These are phyloP conservation scores for Apocheima hispidaria DNA, from an alignment of 2,888 invertebrate genomes.

Conservation along the genomic window DNA sequence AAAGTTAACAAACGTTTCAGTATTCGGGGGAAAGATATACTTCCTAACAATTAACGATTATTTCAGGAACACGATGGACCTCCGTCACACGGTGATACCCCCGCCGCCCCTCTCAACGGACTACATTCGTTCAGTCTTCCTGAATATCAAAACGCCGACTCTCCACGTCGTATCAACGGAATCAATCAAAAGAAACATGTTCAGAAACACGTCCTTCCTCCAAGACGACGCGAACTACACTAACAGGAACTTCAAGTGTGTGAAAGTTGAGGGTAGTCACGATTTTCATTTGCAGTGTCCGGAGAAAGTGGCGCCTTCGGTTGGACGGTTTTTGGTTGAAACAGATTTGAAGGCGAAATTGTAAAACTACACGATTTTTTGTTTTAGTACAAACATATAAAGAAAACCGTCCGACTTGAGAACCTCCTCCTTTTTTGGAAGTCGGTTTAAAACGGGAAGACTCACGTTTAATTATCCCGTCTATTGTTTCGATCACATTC, in stretches of 20 bases:
- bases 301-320: constrained; percentile 73
- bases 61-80: constrained; percentile 84
- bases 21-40: too few species aligned
- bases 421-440: too few species aligned
- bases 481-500: too few species aligned
- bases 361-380: too few species aligned
- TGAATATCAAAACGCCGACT: constrained; percentile 56
- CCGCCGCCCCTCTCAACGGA: constrained; percentile 65
- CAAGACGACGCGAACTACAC: constrained; percentile 60
- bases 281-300: constrained; percentile 87
- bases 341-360: constrained; percentile 67
- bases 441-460: too few species aligned
- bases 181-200: constrained; percentile 52
- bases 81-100: constrained; percentile 71
- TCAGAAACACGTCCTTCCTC: constrained; percentile 56
- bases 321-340: constrained; percentile 70
- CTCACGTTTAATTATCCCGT: too few species aligned
- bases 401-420: too few species aligned
- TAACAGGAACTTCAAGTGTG: constrained; percentile 56
- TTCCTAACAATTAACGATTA: neutral
- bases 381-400: too few species aligned
- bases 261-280: constrained; percentile 82
- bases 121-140: constrained; percentile 63
- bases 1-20: neutral
- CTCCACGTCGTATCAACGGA: constrained; percentile 57